Base-by-base conservation (phyloP, 1,140 invertebrate species). In the Conus betulinus region DNA sequence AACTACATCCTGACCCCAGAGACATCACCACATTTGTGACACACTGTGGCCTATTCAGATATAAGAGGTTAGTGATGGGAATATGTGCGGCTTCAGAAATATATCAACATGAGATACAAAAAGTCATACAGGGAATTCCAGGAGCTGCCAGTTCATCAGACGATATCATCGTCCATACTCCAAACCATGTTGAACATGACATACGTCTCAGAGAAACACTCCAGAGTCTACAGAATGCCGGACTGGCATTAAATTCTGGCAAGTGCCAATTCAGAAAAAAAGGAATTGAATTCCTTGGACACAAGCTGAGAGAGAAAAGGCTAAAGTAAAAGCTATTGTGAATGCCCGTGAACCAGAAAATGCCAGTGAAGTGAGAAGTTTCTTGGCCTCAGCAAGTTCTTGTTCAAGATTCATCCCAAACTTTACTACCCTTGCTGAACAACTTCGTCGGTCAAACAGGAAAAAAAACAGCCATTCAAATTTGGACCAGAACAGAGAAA, bases 351-450 rank as follows among this genome's bases (percentile, higher is more conserved):
- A 57, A n/a, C 91, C 90, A 3, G 84, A 17, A 60, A 88, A 5
- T 71, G 89, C 52, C 13, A 57, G 87, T 17, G 88, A 91, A 74
- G 82, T 90, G 23, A 55, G 71, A 39, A 88, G 90, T 88, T 91
- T 90, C 71, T 82, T 91, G 51, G 88, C 91, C 17, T 60, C 90
- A 25, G 91, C 89, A 2, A 90, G 88, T 53, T 92, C 83, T 57
- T 83, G 87, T 83, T 82, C 84, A 23, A 60, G 87, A 78, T 91
- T 79, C 67, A 89, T 92, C 23, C 87, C 86, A 57, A 71, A 91
- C 85, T 88, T 89, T 10, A 83, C n/a, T 90, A 17, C 87, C 90
- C 23, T 55, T 92, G 81, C 89, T 39, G 89, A 89, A 76, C 88
- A 90, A 7, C 85, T 88, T 15, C 63, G 89, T 20, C 63, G 67